Percentiles rank a stretch among this genome's conserved stretches.
Evolutionary conservation across 2,113 vertebrate genomes (phyloP).

Genomic region (Callionymus lyra): DNA sequence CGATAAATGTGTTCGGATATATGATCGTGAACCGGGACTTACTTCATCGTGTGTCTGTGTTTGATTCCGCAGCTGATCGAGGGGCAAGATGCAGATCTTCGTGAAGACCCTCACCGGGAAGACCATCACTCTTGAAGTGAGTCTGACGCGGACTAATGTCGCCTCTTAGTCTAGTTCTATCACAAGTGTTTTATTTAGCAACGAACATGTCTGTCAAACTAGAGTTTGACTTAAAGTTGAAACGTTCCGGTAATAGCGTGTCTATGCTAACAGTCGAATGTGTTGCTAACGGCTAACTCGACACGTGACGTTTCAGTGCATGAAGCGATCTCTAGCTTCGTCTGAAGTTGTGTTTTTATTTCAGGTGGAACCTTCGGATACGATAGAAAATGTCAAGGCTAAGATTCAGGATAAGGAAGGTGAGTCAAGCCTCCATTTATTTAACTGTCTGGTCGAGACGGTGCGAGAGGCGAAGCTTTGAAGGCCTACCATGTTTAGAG

Average conservation of each 20-base stretch:
- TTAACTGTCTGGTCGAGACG: no score
- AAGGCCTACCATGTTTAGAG: no score
- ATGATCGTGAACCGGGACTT: rapidly evolving
- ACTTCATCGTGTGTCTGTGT: neutral
- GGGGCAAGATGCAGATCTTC: constrained; percentile 91
- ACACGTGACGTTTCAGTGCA: neutral
- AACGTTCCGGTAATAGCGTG: neutral
- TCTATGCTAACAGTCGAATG: neutral
- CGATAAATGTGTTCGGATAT: neutral
- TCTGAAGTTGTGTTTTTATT: neutral
- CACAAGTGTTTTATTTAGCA: neutral
- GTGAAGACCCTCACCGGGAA: constrained; percentile 99
- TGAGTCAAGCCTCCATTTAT: no score
- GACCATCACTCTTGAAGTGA: constrained; percentile 96
- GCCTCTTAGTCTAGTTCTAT: rapidly evolving
- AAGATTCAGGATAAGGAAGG: constrained; percentile 99
- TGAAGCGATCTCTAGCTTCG: neutral
- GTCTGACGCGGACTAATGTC: constrained; percentile 22
- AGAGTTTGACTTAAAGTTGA: neutral
- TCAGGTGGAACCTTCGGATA: constrained; percentile 96
- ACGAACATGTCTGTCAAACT: neutral
- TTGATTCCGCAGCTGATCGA: constrained; percentile 56
- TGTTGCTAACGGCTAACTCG: neutral
- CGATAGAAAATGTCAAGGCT: constrained; percentile 97
- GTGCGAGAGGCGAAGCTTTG: no score